Evolutionary conservation across 2,113 vertebrate species (phyloP).

Genomic region (Gorsachius goisagi): DNA sequence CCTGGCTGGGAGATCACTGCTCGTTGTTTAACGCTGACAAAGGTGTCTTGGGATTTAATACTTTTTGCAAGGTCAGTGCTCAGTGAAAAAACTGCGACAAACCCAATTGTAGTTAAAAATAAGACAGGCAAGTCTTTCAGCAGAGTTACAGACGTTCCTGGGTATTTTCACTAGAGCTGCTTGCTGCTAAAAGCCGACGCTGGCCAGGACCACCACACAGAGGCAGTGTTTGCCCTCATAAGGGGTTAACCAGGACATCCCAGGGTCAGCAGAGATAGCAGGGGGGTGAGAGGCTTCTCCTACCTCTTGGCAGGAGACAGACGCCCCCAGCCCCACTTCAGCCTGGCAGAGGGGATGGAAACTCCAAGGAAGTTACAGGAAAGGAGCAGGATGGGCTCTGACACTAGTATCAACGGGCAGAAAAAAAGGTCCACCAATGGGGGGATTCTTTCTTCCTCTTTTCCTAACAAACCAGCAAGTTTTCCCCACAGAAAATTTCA

Average conservation of each 20-base stretch:
- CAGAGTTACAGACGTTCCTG: fast-evolving
- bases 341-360: background rate
- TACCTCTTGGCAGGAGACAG: background rate
- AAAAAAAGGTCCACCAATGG: background rate
- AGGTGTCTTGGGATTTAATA: background rate
- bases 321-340: background rate
- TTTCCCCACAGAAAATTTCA: background rate
- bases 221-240: background rate
- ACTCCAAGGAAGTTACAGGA: background rate
- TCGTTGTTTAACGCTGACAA: background rate
- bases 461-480: background rate
- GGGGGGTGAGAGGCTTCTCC: background rate
- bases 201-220: background rate
- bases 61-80: background rate
- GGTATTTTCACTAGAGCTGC: background rate
- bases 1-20: background rate
- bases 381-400: background rate
- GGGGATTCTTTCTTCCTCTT: background rate
- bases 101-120: background rate
- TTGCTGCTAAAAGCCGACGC: background rate
- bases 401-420: background rate
- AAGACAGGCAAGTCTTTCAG: background rate
- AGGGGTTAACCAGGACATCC: background rate
- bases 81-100: background rate
- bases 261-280: background rate